Percentiles rank a stretch among this genome's conserved stretches.
phyloP scores from a whole-genome alignment of 1,140 invertebrate genomes.

The Plodia interpunctella region DNA sequence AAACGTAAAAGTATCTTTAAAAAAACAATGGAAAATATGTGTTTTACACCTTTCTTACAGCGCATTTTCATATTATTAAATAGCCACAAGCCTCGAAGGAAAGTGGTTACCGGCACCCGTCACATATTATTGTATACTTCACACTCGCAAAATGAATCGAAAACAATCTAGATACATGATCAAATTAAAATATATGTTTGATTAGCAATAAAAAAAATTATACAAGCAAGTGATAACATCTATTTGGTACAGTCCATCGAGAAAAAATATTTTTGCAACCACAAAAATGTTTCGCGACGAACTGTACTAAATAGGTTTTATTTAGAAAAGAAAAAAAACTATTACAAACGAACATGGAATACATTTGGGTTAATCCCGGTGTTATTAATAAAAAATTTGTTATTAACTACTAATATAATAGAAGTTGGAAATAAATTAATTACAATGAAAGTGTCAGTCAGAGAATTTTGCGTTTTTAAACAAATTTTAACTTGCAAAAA shows the following conservation, averaged over 20 bases:
- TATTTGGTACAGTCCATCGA: background rate
- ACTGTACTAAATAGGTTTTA: background rate
- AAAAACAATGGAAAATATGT: too few relatives aligned
- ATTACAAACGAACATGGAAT: background rate
- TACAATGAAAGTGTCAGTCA: background rate
- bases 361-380: background rate
- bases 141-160: background rate
- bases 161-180: background rate
- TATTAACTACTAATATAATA: background rate
- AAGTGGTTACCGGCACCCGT: background rate
- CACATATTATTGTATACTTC: background rate
- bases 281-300: background rate
- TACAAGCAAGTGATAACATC: background rate
- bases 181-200: background rate
- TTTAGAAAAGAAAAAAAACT: background rate
- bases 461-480: too few relatives aligned
- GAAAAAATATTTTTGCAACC: background rate
- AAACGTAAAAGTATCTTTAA: slow-evolving; percentile 16
- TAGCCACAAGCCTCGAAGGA: too few relatives aligned
- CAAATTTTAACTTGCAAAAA: too few relatives aligned
- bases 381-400: background rate
- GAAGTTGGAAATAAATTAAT: background rate
- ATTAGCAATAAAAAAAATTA: slow-evolving; percentile 4
- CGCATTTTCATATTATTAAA: too few relatives aligned
- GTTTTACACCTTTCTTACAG: too few relatives aligned